These are phyloP conservation scores for Australoheros facetus DNA, from an alignment of 2,797 vertebrate species.

Conservation along the genomic window DNA sequence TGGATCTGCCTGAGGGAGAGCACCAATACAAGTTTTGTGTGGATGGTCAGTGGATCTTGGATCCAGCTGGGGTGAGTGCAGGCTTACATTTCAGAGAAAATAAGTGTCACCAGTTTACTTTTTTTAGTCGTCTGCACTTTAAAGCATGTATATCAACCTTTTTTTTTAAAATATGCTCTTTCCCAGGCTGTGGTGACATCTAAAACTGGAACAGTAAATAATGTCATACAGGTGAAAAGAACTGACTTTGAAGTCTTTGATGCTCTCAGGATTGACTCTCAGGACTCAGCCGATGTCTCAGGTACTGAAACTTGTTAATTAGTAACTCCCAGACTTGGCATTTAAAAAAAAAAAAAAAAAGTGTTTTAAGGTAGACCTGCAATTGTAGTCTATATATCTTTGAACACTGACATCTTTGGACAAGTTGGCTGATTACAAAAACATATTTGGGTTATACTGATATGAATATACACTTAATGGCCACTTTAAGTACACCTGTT, in stretches of 20 bases:
- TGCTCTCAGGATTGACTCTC: slow-evolving; percentile 94
- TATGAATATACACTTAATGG: background rate
- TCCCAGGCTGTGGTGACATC: slow-evolving; percentile 88
- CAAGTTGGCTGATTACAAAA: background rate
- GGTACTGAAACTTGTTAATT: slow-evolving; percentile 74
- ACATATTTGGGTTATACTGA: background rate
- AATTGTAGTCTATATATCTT: background rate
- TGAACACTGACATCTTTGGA: background rate
- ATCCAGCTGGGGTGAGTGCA: slow-evolving; percentile 88
- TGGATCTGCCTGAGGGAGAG: slow-evolving; percentile 96
- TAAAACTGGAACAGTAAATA: slow-evolving; percentile 94
- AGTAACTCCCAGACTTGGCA: background rate
- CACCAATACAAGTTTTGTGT: slow-evolving; percentile 98
- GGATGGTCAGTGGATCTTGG: slow-evolving; percentile 96
- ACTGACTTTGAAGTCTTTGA: slow-evolving; percentile 99
- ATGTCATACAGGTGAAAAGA: slow-evolving; percentile 92
- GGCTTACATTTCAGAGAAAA: background rate
- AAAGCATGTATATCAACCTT: background rate
- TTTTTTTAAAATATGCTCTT: background rate
- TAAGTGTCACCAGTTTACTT: background rate
- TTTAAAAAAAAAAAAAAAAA: no score
- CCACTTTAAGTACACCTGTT: background rate
- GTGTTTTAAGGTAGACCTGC: background rate
- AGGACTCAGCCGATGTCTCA: slow-evolving; percentile 89
- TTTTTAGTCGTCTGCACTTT: background rate